A percentile compares a stretch with the other conserved stretches of the same genome.
phyloP scores from a whole-genome alignment of 2,888 invertebrate genomes.

The Eucera pruinosa region DNA sequence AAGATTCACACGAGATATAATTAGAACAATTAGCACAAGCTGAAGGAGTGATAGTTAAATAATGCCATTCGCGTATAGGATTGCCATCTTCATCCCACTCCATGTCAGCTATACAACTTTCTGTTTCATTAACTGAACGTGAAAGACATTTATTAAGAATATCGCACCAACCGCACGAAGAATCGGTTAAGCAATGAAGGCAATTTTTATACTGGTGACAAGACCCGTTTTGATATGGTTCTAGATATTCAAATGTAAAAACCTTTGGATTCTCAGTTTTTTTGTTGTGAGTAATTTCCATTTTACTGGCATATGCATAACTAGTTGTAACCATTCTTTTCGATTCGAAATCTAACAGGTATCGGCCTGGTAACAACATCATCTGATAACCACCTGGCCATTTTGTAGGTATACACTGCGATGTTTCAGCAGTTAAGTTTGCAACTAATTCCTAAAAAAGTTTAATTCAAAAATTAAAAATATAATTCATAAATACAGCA shows the following conservation, averaged over 20 bases:
- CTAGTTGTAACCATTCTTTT: slow-evolving; percentile 85
- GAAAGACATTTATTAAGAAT: slow-evolving; percentile 89
- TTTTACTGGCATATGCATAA: slow-evolving; percentile 87
- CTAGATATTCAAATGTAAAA: slow-evolving; percentile 94
- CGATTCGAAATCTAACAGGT: slow-evolving; percentile 89
- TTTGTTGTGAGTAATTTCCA: slow-evolving; percentile 92
- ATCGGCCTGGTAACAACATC: slow-evolving; percentile 87
- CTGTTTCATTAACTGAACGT: slow-evolving; percentile 88
- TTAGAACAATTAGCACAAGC: slow-evolving; percentile 95
- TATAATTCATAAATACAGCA: too few species aligned
- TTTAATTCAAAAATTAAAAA: slow-evolving; percentile 9
- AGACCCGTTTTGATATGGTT: slow-evolving; percentile 93
- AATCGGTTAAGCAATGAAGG: slow-evolving; percentile 93
- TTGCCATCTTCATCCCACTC: slow-evolving; percentile 85
- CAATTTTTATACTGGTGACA: slow-evolving; percentile 93
- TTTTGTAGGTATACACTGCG: slow-evolving; percentile 89
- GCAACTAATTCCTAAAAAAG: slow-evolving; percentile 85
- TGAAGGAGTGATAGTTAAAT: slow-evolving; percentile 92
- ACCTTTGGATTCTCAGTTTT: slow-evolving; percentile 91
- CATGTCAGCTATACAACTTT: slow-evolving; percentile 86
- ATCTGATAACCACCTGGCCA: slow-evolving; percentile 86
- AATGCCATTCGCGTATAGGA: slow-evolving; percentile 89
- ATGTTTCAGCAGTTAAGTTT: slow-evolving; percentile 89
- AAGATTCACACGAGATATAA: slow-evolving; percentile 94
- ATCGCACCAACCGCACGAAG: slow-evolving; percentile 97